Conservation (phyloP, 2,113 vertebrate genomes). For the Myrmecobius fasciatus region DNA sequence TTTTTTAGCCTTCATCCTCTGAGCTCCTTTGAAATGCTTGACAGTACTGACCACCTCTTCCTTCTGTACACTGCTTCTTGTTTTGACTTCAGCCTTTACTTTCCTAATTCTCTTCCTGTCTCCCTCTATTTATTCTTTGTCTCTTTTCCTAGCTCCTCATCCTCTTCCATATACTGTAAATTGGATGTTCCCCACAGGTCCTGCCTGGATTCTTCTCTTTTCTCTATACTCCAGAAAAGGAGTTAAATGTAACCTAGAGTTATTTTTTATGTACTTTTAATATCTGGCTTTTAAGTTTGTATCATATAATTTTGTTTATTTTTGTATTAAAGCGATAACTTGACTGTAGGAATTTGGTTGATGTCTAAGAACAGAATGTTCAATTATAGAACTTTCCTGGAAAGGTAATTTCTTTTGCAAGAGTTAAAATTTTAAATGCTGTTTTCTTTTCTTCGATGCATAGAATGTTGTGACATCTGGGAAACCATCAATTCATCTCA, state of each 20-base stretch:
- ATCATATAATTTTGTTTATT: slow-evolving; percentile 35
- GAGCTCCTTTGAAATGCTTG: neutral
- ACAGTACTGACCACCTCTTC: neutral
- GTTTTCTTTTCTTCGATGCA: neutral
- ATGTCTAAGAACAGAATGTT: neutral
- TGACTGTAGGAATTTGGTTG: neutral
- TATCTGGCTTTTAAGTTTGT: slow-evolving; percentile 13
- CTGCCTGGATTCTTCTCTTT: neutral
- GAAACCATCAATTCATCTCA: neutral
- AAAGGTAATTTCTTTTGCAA: neutral
- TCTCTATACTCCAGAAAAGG: neutral
- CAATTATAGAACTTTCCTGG: neutral
- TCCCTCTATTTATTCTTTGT: neutral
- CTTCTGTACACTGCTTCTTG: neutral
- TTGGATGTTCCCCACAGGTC: neutral
- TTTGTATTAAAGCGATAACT: slow-evolving; percentile 41
- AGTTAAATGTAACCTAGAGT: neutral
- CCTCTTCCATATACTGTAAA: neutral
- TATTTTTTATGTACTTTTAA: neutral
- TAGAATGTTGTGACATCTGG: neutral
- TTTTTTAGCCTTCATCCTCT: neutral
- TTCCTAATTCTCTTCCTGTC: neutral
- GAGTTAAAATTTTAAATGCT: neutral
- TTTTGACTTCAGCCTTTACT: neutral
- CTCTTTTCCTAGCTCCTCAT: neutral